Percentiles rank a stretch among this genome's conserved stretches.
phyloP scores from a whole-genome alignment of 2,797 vertebrate genomes.

The Psittacula echo region DNA sequence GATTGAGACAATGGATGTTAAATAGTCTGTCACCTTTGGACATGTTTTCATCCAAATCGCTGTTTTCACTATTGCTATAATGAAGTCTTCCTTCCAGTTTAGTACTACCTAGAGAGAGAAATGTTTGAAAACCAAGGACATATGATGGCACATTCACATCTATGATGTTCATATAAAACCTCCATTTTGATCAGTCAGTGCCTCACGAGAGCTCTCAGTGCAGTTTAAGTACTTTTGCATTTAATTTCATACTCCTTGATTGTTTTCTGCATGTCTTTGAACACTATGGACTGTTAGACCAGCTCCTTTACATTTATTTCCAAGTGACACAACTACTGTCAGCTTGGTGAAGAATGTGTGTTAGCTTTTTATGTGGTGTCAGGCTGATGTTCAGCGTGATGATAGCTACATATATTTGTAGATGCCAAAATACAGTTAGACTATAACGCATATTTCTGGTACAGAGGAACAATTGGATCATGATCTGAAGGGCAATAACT shows the following conservation, averaged over 20 bases:
- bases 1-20: neutral
- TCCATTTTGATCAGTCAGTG: accelerated
- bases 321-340: neutral
- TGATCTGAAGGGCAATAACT: neutral
- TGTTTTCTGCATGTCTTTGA: neutral
- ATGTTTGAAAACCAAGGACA: neutral
- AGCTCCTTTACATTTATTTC: neutral
- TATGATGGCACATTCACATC: neutral
- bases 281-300: neutral
- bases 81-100: neutral
- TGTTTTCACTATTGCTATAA: neutral
- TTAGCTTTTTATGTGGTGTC: neutral
- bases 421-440: neutral
- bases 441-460: neutral
- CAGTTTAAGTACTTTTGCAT: neutral
- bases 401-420: neutral
- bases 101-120: neutral
- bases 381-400: neutral
- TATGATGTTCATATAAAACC: neutral
- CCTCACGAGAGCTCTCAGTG: neutral
- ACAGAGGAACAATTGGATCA: neutral
- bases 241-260: neutral
- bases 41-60: neutral
- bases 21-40: neutral
- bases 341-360: neutral